Evolutionary conservation across 92 coral and sea anemone species (phyloP), one percentile per base, ranked within the genome.

Genomic region (Phymanthus crucifer): DNA sequence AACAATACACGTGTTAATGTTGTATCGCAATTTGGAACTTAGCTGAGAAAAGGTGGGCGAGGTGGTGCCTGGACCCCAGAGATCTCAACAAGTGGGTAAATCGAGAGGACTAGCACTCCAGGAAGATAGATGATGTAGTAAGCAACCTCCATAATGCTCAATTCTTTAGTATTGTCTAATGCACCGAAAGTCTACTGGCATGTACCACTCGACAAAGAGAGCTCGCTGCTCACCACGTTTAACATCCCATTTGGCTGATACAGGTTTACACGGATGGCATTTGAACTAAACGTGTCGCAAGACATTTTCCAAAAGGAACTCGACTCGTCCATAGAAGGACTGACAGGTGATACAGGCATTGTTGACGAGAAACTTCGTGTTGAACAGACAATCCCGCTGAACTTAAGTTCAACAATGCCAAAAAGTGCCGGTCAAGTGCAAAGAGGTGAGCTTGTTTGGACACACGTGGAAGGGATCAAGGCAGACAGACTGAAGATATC

Each of bases 121-220:
- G n/a, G n/a, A n/a, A n/a, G n/a, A n/a, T n/a, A n/a, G n/a, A n/a
- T n/a, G n/a, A n/a, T n/a, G n/a, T n/a, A n/a, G n/a, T n/a, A n/a
- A n/a, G 74, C 36, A 4, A 84, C 57, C 78, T 86, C 29, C 52
- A 79, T 10, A 81, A 43, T 52, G 91, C 89, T 40, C 82, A 66
- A 69, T 81, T 84, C 77, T 82, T 91, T 36, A 91, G 71, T 52
- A 21, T 87, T 19, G 70, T n/a, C 84, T 8, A 88, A 91, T 72
- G 86, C 89, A 23, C 85, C 9, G 35, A 89, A 78, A 16, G 90
- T 90, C 17, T 89, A 64, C 80, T 89, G 86, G 87, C 87, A 85
- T 26, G 80, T 72, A 2, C 81, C 81, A 24, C 68, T 79, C 17
- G 79, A 56, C 45, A 33, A 71, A 32, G 79, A 74, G 32, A 65